Percentiles rank a stretch among this genome's conserved stretches.
Evolutionary conservation across 2,888 invertebrate genomes (phyloP).

Genomic region (Fragum fragum): DNA sequence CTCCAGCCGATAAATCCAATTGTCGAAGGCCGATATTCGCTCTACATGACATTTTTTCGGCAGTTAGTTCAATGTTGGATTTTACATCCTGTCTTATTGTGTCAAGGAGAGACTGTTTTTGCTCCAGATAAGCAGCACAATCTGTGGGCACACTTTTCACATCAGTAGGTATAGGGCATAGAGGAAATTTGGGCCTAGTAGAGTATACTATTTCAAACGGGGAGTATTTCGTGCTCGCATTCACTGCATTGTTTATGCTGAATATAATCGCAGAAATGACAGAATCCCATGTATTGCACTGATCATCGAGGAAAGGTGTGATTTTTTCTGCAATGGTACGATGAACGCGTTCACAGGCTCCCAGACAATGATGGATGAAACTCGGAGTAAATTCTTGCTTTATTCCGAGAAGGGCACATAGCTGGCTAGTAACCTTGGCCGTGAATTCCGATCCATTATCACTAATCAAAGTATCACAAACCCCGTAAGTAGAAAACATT

Average conservation of each 20-base stretch:
- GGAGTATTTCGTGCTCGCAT: slow-evolving; percentile 50
- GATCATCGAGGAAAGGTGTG: slow-evolving; percentile 49
- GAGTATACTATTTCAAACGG: slow-evolving; percentile 60
- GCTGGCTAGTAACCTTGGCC: slow-evolving; percentile 34
- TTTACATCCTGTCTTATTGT: slow-evolving; percentile 19
- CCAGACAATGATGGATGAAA: slow-evolving; percentile 46
- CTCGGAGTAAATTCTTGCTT: slow-evolving; percentile 54
- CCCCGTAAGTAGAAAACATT: slow-evolving; percentile 52
- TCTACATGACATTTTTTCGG: slow-evolving; percentile 26
- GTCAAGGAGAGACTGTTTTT: background rate
- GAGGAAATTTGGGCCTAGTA: slow-evolving; percentile 52
- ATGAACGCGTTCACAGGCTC: slow-evolving; percentile 45
- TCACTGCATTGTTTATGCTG: slow-evolving; percentile 57
- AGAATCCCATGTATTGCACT: slow-evolving; percentile 40
- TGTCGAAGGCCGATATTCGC: slow-evolving; percentile 30
- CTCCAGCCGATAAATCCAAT: slow-evolving; percentile 39
- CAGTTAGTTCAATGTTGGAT: slow-evolving; percentile 21
- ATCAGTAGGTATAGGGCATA: background rate
- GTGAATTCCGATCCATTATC: slow-evolving; percentile 55
- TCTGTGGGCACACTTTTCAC: slow-evolving; percentile 15
- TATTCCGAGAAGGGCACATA: slow-evolving; percentile 51
- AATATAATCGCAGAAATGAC: slow-evolving; percentile 37
- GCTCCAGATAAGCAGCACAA: slow-evolving; percentile 1
- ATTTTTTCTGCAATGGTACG: slow-evolving; percentile 44
- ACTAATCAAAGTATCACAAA: slow-evolving; percentile 47